These are phyloP conservation scores for Corydoras sp. DNA, from an alignment of 2,113 vertebrate species.

Conservation along the genomic window DNA sequence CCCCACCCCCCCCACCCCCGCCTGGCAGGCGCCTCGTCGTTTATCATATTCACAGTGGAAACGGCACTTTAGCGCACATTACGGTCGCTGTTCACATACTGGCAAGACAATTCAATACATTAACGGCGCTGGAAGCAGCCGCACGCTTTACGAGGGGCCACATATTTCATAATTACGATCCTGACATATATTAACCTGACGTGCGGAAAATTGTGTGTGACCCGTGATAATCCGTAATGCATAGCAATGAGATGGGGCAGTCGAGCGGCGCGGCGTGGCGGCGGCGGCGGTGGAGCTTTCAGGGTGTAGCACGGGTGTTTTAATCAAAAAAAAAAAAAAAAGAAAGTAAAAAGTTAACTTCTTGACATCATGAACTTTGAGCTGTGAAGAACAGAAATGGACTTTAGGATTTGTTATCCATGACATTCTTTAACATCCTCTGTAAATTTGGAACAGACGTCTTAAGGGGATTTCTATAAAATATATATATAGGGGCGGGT, in stretches of 20 bases:
- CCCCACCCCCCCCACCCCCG: not conserved
- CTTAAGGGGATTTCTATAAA: no score
- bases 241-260: slow-evolving; percentile 47
- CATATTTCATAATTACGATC: slow-evolving; percentile 50
- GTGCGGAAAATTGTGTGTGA: slow-evolving; percentile 42
- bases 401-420: no score
- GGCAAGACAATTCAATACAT: slow-evolving; percentile 28
- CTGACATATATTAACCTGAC: slow-evolving; percentile 41
- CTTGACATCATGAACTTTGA: no score
- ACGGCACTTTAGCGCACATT: slow-evolving; percentile 2
- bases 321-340: no score
- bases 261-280: not conserved
- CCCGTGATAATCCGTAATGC: slow-evolving; percentile 37
- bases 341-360: no score
- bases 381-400: no score
- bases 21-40: not conserved
- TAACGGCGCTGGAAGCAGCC: slow-evolving; percentile 37
- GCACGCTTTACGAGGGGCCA: slow-evolving; percentile 22
- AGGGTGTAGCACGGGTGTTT: no score
- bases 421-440: no score
- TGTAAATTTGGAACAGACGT: no score
- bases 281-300: no score
- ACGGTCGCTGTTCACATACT: slow-evolving; percentile 12
- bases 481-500: no score
- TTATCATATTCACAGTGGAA: slow-evolving; percentile 20